Evolutionary conservation across 2,113 vertebrate genomes (phyloP), one percentile per base, ranked within the genome.

Genomic region (Mormyrus lacerda): DNA sequence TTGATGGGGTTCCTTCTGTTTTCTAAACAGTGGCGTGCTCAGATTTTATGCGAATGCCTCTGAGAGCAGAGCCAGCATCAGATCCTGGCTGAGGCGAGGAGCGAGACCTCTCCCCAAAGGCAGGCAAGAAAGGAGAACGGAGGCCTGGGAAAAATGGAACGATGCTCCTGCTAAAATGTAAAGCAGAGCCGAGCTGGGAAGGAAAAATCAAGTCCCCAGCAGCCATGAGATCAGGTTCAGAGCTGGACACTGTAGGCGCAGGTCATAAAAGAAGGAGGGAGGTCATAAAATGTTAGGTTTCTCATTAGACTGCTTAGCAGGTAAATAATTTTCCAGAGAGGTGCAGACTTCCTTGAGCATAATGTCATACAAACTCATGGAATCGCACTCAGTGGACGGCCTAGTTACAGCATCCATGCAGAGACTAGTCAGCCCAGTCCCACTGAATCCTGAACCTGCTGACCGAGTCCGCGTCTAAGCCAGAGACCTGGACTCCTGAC

Each of bases 261-360:
- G 4, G 27, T 0, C 17, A 39, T 53, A 87, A 53, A 87, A 48
- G 44, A 24, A 55, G 51, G 53, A 55, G 3, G 82, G 10, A 39
- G 27, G 27, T 3, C 53, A 53, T 87, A 55, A 87, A 87, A 35
- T 19, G 11, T 17, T 53, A 39, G 24, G 31, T 39, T 50, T 48
- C 47, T 87, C 48, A 87, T 47, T 53, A 53, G 47, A 6, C 85
- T 55, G 85, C 50, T 87, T 39, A 87, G 50, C 50, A 87, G n/a
- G 50, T 39, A 55, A 87, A 87, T 87, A 55, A 35, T 87, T 42
- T 53, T 87, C 85, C 50, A 87, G 48, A 87, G 27, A 50, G 27
- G 47, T 51, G n/a, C n/a, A 39, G 13, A 48, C 50, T 86, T 86
- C 85, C 31, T 83, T 3, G n/a, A 53, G n/a, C 79, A 47, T 83